These are phyloP conservation scores for Genyomyrus donnyi DNA, from an alignment of 2,113 vertebrate species.

Conservation along the genomic window DNA sequence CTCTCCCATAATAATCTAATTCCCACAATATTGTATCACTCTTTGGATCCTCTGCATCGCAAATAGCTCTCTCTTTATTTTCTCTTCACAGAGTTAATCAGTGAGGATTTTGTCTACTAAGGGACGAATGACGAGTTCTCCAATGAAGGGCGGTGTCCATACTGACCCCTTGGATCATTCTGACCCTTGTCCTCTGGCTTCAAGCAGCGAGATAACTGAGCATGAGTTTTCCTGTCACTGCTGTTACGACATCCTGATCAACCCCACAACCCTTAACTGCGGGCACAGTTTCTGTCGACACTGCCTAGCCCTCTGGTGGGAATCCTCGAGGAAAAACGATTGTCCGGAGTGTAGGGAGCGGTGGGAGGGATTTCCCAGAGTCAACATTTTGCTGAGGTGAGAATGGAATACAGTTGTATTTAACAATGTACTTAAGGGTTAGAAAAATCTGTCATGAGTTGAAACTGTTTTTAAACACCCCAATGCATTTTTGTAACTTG, in stretches of 20 bases:
- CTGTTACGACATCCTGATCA: conserved; percentile 83
- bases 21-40: neutral
- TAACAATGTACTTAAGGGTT: neutral
- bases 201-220: conserved; percentile 55
- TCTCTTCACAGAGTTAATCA: neutral
- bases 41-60: neutral
- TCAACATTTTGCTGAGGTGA: conserved; percentile 90
- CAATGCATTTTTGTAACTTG: neutral
- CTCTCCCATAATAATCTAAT: neutral
- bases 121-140: conserved; percentile 17
- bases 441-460: neutral
- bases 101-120: neutral
- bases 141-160: conserved; percentile 36
- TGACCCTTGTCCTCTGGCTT: neutral
- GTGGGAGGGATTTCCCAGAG: conserved; percentile 92
- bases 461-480: neutral
- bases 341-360: conserved; percentile 89
- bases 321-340: conserved; percentile 79
- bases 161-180: conserved; percentile 5
- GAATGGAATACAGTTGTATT: neutral
- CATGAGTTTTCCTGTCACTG: conserved; percentile 85
- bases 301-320: conserved; percentile 89
- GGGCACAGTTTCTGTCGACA: conserved; percentile 95
- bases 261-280: conserved; percentile 89
- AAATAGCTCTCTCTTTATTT: neutral